Evolutionary conservation across 1,140 invertebrate species (phyloP).

Genomic region (Diabrotica undecimpunctata): DNA sequence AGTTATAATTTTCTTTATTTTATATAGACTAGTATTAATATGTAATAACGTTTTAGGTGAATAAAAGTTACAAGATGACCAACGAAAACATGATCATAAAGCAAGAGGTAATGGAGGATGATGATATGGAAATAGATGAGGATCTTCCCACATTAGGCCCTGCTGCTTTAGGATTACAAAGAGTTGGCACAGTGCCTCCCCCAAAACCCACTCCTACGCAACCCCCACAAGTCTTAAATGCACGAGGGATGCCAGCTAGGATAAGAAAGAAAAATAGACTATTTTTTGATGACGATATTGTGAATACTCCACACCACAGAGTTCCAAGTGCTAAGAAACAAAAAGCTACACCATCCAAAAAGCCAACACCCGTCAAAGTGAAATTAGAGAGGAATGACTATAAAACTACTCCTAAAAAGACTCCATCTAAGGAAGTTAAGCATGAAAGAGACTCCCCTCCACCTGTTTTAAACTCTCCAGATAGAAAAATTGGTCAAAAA

Average conservation of each 20-base stretch:
- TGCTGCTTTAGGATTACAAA: constrained; percentile 70
- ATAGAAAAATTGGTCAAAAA: constrained; percentile 77
- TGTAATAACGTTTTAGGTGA: too few species aligned
- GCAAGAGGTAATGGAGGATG: constrained; percentile 59
- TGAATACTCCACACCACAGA: constrained; percentile 72
- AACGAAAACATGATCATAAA: constrained; percentile 51
- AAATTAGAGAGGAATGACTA: constrained; percentile 25
- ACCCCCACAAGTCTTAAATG: constrained; percentile 72
- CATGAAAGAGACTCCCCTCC: constrained; percentile 25
- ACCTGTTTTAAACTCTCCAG: constrained; percentile 56
- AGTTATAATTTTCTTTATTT: constrained; percentile 23
- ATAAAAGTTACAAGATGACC: constrained; percentile 35
- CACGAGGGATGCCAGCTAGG: constrained; percentile 81
- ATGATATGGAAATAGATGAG: constrained; percentile 58
- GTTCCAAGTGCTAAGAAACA: constrained; percentile 60
- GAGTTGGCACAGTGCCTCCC: constrained; percentile 70
- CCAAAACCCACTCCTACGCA: constrained; percentile 65
- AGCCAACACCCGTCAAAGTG: constrained; percentile 50
- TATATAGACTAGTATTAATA: constrained; percentile 51
- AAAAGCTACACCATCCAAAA: constrained; percentile 52
- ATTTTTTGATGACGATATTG: constrained; percentile 88
- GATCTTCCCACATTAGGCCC: constrained; percentile 67
- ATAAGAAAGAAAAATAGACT: constrained; percentile 87
- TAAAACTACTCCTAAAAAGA: constrained; percentile 33
- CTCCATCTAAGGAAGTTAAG: constrained; percentile 48